Evolutionary conservation across 2,113 vertebrate genomes (phyloP).

Genomic region (Hippocampus abdominalis): DNA sequence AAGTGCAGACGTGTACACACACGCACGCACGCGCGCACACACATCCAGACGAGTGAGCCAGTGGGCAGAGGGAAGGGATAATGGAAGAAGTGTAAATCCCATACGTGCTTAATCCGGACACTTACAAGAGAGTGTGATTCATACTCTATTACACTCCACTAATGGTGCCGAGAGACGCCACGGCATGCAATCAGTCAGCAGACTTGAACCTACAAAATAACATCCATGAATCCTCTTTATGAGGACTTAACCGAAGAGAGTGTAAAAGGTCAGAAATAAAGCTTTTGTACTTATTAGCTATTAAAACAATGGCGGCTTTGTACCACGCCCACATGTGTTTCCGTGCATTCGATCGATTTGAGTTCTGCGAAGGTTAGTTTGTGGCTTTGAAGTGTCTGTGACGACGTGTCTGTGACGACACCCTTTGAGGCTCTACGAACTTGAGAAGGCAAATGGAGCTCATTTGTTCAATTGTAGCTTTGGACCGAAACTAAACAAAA

Average conservation of each 20-base stretch:
- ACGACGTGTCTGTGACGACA: background rate
- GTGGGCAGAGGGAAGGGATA: slow-evolving; percentile 34
- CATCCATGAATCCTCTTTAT: slow-evolving; percentile 62
- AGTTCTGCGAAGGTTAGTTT: background rate
- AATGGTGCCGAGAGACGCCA: slow-evolving; percentile 54
- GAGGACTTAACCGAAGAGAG: slow-evolving; percentile 41
- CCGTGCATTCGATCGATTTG: background rate
- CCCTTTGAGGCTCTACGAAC: background rate
- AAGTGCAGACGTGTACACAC: slow-evolving; percentile 2
- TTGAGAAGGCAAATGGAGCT: background rate
- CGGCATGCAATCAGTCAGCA: slow-evolving; percentile 50
- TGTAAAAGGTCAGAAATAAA: slow-evolving; percentile 54
- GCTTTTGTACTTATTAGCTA: slow-evolving; percentile 53
- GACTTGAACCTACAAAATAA: slow-evolving; percentile 52
- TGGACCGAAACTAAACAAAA: too few relatives aligned
- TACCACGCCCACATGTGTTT: slow-evolving; percentile 11
- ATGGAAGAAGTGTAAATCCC: slow-evolving; percentile 66
- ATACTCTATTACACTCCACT: slow-evolving; percentile 66
- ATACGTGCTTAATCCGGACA: slow-evolving; percentile 69
- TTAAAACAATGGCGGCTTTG: slow-evolving; percentile 40
- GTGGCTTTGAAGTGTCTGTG: background rate
- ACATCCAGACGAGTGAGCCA: slow-evolving; percentile 7
- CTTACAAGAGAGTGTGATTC: slow-evolving; percentile 70
- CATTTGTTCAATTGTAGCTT: background rate
- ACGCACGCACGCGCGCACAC: background rate